These are phyloP conservation scores for Diplazon laetatorius DNA, from an alignment of 2,888 invertebrate genomes.

Conservation along the genomic window DNA sequence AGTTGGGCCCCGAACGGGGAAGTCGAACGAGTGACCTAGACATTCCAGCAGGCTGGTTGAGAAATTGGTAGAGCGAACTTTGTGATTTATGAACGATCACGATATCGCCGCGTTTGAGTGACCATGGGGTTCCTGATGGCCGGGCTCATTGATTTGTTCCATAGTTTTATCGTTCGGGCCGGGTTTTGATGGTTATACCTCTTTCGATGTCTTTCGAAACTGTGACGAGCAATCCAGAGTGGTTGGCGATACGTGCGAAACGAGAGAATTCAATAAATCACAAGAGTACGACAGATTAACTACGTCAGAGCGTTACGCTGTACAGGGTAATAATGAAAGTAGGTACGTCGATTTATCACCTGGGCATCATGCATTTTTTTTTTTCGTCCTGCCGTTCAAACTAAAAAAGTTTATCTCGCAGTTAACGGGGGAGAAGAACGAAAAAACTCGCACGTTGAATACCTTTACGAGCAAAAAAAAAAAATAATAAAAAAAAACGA, in stretches of 20 bases:
- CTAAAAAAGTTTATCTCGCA: neutral
- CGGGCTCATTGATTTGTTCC: too few relatives aligned
- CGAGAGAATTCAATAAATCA: neutral
- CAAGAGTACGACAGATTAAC: neutral
- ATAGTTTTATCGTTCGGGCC: too few relatives aligned
- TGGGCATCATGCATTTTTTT: neutral
- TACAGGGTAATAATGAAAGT: neutral
- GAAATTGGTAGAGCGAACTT: neutral
- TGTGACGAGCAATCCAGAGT: neutral
- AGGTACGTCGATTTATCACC: slow-evolving; percentile 1
- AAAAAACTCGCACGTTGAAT: slow-evolving; percentile 13
- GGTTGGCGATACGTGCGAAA: neutral
- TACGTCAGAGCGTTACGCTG: neutral
- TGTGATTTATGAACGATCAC: neutral
- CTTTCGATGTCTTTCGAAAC: neutral
- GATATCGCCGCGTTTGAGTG: too few relatives aligned
- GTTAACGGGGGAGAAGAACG: neutral
- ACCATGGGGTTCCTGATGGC: too few relatives aligned
- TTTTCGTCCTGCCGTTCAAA: neutral
- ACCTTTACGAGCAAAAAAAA: slow-evolving; percentile 24
- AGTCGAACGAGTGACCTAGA: neutral
- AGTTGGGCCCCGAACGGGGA: neutral
- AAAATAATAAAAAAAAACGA: too few relatives aligned
- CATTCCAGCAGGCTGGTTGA: neutral
- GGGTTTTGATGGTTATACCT: too few relatives aligned